Conservation (phyloP, 2,113 vertebrate species). For the Budorcas taxicolor region DNA sequence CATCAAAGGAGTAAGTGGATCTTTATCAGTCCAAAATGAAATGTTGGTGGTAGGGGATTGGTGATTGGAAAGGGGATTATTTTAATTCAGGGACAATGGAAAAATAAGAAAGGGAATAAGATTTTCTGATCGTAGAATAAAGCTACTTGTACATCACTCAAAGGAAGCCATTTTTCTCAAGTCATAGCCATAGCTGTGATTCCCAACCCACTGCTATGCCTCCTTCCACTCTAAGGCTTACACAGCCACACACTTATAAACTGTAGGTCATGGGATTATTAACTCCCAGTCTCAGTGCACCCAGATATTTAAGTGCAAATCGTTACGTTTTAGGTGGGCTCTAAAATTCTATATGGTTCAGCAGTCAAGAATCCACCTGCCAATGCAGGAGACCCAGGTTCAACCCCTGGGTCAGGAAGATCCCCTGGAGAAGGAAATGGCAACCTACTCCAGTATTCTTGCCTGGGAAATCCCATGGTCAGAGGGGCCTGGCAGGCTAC, state of each 20-base stretch:
- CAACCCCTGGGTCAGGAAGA: not conserved
- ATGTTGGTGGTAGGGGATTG: not conserved
- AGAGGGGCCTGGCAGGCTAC: not conserved
- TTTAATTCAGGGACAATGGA: not conserved
- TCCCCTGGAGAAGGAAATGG: not conserved
- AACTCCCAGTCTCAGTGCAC: not conserved
- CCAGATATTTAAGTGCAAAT: not conserved
- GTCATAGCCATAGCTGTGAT: not conserved
- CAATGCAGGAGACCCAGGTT: not conserved
- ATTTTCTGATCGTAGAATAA: not conserved
- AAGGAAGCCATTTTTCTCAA: not conserved
- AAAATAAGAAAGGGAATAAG: not conserved
- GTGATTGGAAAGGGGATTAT: not conserved
- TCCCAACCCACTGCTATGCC: not conserved
- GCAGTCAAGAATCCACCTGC: not conserved
- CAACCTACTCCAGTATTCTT: not conserved
- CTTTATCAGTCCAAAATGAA: constrained; percentile 31
- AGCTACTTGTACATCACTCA: not conserved
- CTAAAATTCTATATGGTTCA: not conserved
- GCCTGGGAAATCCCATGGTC: not conserved
- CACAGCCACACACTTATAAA: not conserved
- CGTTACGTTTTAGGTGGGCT: not conserved
- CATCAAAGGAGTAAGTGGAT: not conserved
- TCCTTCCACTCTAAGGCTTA: not conserved
- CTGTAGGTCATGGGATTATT: not conserved